Conservation (phyloP, 2,113 vertebrate species). For the Labeo catla region DNA sequence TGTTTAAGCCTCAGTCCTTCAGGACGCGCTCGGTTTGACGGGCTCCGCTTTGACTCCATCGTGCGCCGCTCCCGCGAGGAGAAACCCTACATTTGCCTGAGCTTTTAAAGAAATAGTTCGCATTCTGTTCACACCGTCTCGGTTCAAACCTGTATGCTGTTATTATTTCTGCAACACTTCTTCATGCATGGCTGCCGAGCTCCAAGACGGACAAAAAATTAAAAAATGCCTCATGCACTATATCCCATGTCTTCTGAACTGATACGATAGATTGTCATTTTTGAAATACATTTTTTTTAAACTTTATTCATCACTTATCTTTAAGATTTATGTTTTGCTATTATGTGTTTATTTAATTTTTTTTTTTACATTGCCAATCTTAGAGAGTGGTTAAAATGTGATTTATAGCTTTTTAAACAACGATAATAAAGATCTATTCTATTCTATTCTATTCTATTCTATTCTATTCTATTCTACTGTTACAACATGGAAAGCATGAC, state of each 20-base stretch:
- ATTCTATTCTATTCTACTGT: too few relatives aligned
- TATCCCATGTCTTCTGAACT: neutral
- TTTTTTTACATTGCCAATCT: neutral
- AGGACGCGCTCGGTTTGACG: conserved; percentile 35
- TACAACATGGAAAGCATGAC: neutral
- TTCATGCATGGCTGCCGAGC: neutral
- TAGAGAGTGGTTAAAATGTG: neutral
- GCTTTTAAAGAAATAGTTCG: neutral
- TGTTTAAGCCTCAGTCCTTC: conserved; percentile 35
- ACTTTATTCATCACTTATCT: too few relatives aligned
- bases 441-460: neutral
- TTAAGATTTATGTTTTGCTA: neutral
- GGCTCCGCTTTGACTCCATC: neutral
- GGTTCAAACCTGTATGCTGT: neutral
- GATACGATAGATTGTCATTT: neutral
- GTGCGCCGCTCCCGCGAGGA: neutral
- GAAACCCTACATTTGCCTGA: neutral
- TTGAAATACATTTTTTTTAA: neutral
- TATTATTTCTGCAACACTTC: neutral
- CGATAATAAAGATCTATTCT: neutral
- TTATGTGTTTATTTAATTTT: neutral
- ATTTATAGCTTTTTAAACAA: neutral
- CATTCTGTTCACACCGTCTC: neutral
- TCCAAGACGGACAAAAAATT: neutral
- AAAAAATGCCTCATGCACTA: neutral